Percentiles rank a stretch among this genome's conserved stretches.
Conservation (phyloP, 2,113 vertebrate genomes). For the Bucco capensis region DNA sequence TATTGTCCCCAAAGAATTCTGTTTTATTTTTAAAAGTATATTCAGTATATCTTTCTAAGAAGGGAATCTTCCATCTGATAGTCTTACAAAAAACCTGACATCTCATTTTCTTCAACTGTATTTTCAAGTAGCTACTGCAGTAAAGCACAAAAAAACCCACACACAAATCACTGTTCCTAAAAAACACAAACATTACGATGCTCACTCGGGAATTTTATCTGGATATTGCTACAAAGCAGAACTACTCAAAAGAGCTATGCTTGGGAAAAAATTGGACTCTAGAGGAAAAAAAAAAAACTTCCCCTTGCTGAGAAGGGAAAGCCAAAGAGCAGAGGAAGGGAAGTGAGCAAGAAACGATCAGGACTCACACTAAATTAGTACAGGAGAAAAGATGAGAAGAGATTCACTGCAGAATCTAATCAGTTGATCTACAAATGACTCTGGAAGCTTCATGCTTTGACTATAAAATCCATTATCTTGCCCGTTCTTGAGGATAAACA, state of each 20-base stretch:
- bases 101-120: not conserved
- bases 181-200: not conserved
- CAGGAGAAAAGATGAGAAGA: not conserved
- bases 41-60: not conserved
- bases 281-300: not conserved
- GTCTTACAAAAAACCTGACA: not conserved
- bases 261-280: not conserved
- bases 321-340: rapidly evolving
- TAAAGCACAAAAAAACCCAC: not conserved
- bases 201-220: not conserved
- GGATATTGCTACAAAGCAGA: not conserved
- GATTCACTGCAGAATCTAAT: not conserved
- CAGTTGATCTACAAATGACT: not conserved
- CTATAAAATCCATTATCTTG: not conserved
- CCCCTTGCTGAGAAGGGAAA: not conserved
- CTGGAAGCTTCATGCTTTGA: not conserved
- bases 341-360: not conserved
- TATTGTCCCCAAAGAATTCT: not conserved
- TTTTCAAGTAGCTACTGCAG: not conserved
- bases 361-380: too few species aligned
- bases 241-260: not conserved
- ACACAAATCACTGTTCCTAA: not conserved
- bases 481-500: not conserved
- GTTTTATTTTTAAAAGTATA: not conserved
- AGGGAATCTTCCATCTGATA: not conserved